Conservation (phyloP, 2,113 vertebrate species). For the Carettochelys insculpta region DNA sequence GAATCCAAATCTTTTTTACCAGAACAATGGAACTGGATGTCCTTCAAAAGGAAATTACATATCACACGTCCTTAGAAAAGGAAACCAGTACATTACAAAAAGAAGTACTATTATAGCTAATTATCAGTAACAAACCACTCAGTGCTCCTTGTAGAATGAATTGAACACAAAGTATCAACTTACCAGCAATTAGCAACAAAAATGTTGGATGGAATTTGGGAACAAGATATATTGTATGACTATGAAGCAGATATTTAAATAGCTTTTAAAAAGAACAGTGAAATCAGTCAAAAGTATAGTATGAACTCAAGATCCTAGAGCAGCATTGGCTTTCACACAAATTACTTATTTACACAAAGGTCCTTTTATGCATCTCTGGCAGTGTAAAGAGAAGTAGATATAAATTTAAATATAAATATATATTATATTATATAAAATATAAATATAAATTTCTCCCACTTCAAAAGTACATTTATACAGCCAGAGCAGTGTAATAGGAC, state of each 20-base stretch:
- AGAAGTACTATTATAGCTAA: not conserved
- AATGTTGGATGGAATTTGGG: fast-evolving
- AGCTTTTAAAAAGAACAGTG: not conserved
- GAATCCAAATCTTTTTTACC: not conserved
- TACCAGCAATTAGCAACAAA: not conserved
- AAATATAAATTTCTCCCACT: not conserved
- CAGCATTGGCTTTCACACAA: fast-evolving
- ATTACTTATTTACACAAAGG: not conserved
- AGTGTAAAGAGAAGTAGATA: not conserved
- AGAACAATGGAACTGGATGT: not conserved
- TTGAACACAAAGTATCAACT: not conserved
- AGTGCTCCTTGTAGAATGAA: not conserved
- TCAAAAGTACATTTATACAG: not conserved
- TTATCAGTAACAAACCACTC: not conserved
- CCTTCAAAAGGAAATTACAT: not conserved
- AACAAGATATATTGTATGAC: not conserved
- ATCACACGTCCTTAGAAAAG: not conserved
- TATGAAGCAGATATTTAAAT: not conserved
- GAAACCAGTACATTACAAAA: not conserved
- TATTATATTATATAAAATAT: too few relatives aligned
- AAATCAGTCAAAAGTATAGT: not conserved
- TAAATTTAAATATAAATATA: too few relatives aligned
- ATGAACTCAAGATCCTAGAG: not conserved
- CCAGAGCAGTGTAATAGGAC: not conserved
- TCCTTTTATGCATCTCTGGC: fast-evolving